Base-by-base conservation (phyloP, 2,888 invertebrate species). In the Bunonema sp. region DNA sequence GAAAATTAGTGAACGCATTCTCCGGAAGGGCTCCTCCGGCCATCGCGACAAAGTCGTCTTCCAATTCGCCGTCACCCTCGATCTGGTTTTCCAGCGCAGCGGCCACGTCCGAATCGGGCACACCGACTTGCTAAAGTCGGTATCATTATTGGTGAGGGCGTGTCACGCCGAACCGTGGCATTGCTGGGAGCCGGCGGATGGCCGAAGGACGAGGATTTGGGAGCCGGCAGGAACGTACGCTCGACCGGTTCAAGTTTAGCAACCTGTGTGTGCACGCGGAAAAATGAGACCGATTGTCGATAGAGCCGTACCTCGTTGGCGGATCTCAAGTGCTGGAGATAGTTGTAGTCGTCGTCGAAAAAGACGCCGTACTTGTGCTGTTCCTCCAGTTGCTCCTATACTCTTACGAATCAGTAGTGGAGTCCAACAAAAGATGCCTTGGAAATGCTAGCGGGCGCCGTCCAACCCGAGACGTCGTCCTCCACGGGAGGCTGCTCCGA, bases 291-390 rank as follows among this genome's bases (percentile, higher is more conserved):
- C n/a, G n/a, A n/a, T n/a, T 18, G 7, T 30, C 2, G 37, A n/a
- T 7, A 31, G 23, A 15, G 18, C 30, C n/a, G n/a, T 24, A 61
- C 60, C 45, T 69, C 67, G 29, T 61, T 56, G 1, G 54, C 57
- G 47, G 80, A 79, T 57, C 78, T 78, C 42, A 93, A 75, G 76
- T 93, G 88, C 70, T 91, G 84, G 50, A 91, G 71, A 67, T 93
- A 93, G 69, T 93, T 80, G 70, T 87, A 89, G 57, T 88, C 85
- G 71, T 93, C 89, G 60, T 89, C 88, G 70, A 79, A 91, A 68
- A 80, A 84, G 46, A 93, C 80, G 1, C 89, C 91, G 75, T 78
- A 88, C 69, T 87, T 85, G 15, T 77, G 73, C 61, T 82, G 81
- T 37, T 72, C 70, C 39, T 70, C 70, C 7, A 56, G 29, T 28